These are phyloP conservation scores for Endotricha flammealis DNA, from an alignment of 2,888 invertebrate genomes.

Conservation along the genomic window DNA sequence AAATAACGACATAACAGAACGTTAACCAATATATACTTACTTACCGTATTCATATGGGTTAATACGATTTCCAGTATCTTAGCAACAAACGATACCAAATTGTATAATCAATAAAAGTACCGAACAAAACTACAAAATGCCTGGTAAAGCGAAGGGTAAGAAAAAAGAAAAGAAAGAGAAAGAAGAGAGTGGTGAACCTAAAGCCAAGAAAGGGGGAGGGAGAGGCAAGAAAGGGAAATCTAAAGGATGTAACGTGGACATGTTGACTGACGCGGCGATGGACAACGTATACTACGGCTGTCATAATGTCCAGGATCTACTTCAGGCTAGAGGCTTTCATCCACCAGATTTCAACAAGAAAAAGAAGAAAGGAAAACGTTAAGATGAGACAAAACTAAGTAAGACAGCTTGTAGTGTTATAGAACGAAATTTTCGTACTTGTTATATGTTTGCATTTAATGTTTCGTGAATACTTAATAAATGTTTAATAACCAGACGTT, in stretches of 20 bases:
- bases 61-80: no score
- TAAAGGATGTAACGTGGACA: conserved; percentile 86
- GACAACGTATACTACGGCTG: conserved; percentile 96
- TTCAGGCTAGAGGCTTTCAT: conserved; percentile 91
- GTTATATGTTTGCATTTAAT: no score
- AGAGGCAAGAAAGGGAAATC: conserved; percentile 77
- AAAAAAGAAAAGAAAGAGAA: conserved; percentile 78
- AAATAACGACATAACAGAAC: no score
- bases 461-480: no score
- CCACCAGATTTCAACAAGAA: conserved; percentile 93
- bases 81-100: conserved; percentile 4
- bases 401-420: no score
- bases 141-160: conserved; percentile 59
- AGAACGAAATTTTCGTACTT: no score
- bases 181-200: conserved; percentile 59
- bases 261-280: conserved; percentile 94
- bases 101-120: conserved; percentile 33
- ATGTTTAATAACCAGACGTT: no score
- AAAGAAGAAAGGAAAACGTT: conserved; percentile 87
- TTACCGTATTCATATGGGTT: no score
- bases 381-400: conserved; percentile 14
- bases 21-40: no score
- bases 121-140: conserved; percentile 32
- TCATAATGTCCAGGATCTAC: conserved; percentile 93
- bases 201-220: conserved; percentile 67